Conservation (phyloP, 2,797 vertebrate genomes). For the Cheirogaleus major region DNA sequence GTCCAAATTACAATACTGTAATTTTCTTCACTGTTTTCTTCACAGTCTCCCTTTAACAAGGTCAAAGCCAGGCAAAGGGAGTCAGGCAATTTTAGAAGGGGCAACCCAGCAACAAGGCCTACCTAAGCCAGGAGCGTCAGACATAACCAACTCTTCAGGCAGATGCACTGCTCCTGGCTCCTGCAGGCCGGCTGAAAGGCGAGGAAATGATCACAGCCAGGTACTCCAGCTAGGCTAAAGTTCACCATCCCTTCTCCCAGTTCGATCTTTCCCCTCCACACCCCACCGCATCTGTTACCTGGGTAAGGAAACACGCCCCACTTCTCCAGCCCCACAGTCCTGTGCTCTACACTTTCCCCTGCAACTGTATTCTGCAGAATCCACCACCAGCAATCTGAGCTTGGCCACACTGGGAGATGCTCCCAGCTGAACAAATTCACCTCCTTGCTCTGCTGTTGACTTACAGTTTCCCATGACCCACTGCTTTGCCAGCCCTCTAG, state of each 20-base stretch:
- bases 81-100: constrained; percentile 56
- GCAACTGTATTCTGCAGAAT: neutral
- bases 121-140: constrained; percentile 55
- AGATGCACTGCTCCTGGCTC: constrained; percentile 60
- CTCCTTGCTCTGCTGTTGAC: neutral
- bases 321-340: neutral
- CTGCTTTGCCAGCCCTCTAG: neutral
- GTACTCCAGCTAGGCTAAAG: neutral
- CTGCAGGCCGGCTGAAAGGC: constrained; percentile 50
- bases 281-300: neutral
- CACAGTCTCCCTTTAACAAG: constrained; percentile 76
- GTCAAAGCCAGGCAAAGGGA: constrained; percentile 75
- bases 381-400: neutral
- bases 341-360: neutral
- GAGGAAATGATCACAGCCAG: constrained; percentile 39
- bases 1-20: constrained; percentile 68
- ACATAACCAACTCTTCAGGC: constrained; percentile 57
- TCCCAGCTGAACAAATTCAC: neutral
- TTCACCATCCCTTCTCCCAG: constrained; percentile 41
- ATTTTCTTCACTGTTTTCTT: constrained; percentile 79
- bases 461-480: neutral
- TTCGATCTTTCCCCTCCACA: neutral
- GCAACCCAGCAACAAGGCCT: constrained; percentile 1
- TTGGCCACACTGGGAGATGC: neutral
- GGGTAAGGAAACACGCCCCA: neutral